These are phyloP conservation scores for Pangasius mekongensis DNA, from an alignment of 2,797 vertebrate genomes.

Conservation along the genomic window DNA sequence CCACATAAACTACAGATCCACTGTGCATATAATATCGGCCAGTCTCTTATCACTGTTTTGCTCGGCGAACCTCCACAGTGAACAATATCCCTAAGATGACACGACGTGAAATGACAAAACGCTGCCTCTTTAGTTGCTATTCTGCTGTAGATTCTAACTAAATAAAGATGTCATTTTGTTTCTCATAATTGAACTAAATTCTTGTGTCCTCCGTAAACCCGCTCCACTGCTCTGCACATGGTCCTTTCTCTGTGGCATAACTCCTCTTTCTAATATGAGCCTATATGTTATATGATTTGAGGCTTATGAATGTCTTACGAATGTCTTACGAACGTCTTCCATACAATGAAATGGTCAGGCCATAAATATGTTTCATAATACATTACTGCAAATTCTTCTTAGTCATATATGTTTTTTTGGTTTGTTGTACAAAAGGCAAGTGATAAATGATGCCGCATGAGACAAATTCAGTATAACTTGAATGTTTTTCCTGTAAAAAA, in stretches of 20 bases:
- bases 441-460: not conserved
- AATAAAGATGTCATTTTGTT: not conserved
- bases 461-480: not conserved
- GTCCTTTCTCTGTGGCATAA: not conserved
- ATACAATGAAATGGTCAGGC: not conserved
- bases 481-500: not conserved
- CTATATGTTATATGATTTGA: not conserved
- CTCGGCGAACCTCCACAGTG: no score
- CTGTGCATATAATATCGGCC: not conserved
- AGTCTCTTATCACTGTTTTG: not conserved
- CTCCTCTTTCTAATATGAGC: not conserved
- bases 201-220: not conserved
- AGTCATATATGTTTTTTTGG: not conserved
- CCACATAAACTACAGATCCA: constrained; percentile 4
- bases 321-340: not conserved
- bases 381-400: not conserved
- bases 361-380: not conserved
- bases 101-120: not conserved
- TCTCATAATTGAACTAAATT: not conserved
- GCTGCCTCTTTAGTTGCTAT: not conserved
- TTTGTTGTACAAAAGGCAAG: not conserved
- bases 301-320: not conserved
- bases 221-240: not conserved
- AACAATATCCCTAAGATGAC: not conserved
- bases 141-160: not conserved